A percentile compares a stretch with the other conserved stretches of the same genome.
These are phyloP conservation scores for Cebus imitator DNA, from an alignment of 2,113 vertebrate species.

Conservation along the genomic window DNA sequence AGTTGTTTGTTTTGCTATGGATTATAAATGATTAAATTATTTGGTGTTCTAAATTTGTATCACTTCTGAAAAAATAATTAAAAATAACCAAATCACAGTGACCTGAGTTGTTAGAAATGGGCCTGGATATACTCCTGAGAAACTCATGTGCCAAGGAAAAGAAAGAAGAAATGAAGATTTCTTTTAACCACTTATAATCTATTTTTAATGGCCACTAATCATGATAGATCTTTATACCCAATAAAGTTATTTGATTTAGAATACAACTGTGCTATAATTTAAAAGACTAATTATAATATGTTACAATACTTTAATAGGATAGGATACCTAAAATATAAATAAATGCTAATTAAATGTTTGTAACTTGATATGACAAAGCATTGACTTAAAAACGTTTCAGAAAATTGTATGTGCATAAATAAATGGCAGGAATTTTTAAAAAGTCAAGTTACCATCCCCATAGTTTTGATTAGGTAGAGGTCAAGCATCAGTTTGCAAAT, in stretches of 20 bases:
- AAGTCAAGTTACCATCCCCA: not conserved
- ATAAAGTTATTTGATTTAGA: constrained; percentile 7
- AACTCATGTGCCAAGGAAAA: not conserved
- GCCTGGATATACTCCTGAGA: not conserved
- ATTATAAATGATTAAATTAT: not conserved
- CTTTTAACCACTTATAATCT: not conserved
- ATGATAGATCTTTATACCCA: constrained; percentile 25
- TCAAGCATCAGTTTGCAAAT: not conserved
- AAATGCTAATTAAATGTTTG: constrained; percentile 8
- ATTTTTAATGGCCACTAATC: not conserved
- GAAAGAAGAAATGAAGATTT: not conserved
- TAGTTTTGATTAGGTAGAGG: not conserved
- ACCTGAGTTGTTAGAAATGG: not conserved
- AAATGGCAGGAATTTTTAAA: not conserved
- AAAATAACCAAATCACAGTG: constrained; percentile 19
- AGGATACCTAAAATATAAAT: not conserved
- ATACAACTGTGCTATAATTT: not conserved
- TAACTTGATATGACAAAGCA: not conserved
- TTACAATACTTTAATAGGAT: not conserved
- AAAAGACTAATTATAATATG: not conserved
- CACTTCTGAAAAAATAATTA: not conserved
- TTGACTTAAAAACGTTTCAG: not conserved
- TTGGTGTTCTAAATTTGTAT: not conserved
- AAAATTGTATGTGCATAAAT: not conserved
- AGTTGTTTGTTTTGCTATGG: not conserved